A percentile compares a stretch with the other conserved stretches of the same genome.
These are phyloP conservation scores for Lomographa bimaculata DNA, from an alignment of 2,888 invertebrate genomes.

Conservation along the genomic window DNA sequence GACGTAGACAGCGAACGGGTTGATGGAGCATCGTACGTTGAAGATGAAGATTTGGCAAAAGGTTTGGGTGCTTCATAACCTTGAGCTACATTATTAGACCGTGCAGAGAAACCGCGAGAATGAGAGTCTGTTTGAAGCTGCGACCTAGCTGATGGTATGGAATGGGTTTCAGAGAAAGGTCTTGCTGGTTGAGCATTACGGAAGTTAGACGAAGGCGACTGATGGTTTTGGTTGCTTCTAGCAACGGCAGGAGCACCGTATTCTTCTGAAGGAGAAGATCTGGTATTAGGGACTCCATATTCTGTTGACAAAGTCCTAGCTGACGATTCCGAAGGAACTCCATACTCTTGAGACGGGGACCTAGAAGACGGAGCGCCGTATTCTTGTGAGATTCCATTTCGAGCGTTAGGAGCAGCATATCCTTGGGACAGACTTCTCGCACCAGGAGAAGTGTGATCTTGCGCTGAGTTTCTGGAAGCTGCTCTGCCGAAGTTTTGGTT, in stretches of 20 bases:
- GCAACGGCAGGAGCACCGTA: slow-evolving; percentile 44
- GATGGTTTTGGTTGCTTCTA: not conserved
- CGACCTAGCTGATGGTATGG: not conserved
- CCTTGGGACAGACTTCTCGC: slow-evolving; percentile 7
- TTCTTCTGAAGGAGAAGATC: slow-evolving; percentile 40
- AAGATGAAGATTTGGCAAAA: slow-evolving; percentile 11
- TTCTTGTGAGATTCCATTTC: slow-evolving; percentile 19
- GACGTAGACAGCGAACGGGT: slow-evolving; percentile 8
- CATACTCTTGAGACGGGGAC: slow-evolving; percentile 30
- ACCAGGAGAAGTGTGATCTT: not conserved
- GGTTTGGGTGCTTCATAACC: slow-evolving; percentile 5
- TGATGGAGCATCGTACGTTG: slow-evolving; percentile 5
- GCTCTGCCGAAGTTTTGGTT: slow-evolving; percentile 17
- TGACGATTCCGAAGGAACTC: slow-evolving; percentile 20
- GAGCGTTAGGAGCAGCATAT: slow-evolving; percentile 5
- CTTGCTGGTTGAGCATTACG: slow-evolving; percentile 2
- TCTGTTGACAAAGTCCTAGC: slow-evolving; percentile 22
- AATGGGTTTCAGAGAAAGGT: not conserved
- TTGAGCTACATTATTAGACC: slow-evolving; percentile 11
- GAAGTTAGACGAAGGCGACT: slow-evolving; percentile 4
- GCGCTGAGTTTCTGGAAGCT: slow-evolving; percentile 3
- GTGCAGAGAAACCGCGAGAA: not conserved
- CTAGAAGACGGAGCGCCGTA: slow-evolving; percentile 22
- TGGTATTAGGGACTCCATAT: slow-evolving; percentile 19
- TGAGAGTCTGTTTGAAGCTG: not conserved